Base-by-base conservation (phyloP, 2,113 vertebrate genomes). In the Numenius arquata region DNA sequence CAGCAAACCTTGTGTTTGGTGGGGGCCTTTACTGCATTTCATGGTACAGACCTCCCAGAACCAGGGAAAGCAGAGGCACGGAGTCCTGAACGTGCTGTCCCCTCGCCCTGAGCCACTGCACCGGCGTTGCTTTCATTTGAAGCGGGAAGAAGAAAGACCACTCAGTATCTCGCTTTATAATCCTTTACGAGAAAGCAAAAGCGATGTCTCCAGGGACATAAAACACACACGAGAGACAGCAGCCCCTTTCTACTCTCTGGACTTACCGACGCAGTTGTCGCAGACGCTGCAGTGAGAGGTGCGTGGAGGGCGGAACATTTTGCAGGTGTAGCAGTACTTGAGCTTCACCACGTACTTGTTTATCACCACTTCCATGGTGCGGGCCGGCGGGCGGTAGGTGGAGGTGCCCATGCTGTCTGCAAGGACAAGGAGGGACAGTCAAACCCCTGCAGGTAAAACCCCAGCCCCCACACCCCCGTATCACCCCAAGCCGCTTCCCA, bases 251-350 rank as follows among this genome's bases (percentile, higher is more conserved):
- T 59, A 4, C 55, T 3, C 27, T 8, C 58, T 2, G 43, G 4
- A 58, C 98, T 98, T 93, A 99, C 99, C 99, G 14, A 99, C 99
- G 90, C 99, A 99, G 98, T 99, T 99, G 98, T 99, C 99, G 40
- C 99, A 99, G 85, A 99, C 97, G 59, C 99, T 99, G 98, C 99
- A 99, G 97, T 99, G 99, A 3, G 99, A 99, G 90, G 99, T 99
- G 90, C 99, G 98, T 0, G 99, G 99, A 0, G 99, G 99, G 32
- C 99, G 98, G 96, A 99, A 99, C 98, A 99, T 99, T 95, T 99
- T 99, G 98, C 99, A 99, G 70, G 99, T 99, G 97, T 99, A 99
- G 98, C 99, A 99, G 98, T 99, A 99, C 96, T 99, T 99, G 78
- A 99, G 98, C 89, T 99, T 99, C 88, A 99, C 99, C 98, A 99